Conservation (phyloP, 2,888 invertebrate species). For the Rotaria magnacalcarata region DNA sequence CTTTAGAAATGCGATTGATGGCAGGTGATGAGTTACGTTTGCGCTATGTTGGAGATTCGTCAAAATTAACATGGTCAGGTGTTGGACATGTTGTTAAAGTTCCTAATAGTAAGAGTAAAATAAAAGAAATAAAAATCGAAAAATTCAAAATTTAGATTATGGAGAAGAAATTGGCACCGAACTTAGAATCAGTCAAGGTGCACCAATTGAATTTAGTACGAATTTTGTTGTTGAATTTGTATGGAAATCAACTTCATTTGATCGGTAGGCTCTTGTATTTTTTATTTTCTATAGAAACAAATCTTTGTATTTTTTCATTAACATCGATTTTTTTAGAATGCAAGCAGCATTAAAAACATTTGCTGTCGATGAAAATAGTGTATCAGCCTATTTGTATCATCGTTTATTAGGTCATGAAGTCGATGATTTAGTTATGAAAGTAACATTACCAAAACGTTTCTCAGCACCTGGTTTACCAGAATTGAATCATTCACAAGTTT, state of each 20-base stretch:
- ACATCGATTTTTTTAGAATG: slow-evolving; percentile 71
- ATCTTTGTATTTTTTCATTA: no score
- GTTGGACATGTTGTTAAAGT: slow-evolving; percentile 87
- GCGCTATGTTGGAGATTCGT: slow-evolving; percentile 80
- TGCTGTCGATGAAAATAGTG: slow-evolving; percentile 89
- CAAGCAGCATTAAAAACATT: slow-evolving; percentile 86
- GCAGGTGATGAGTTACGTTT: slow-evolving; percentile 70
- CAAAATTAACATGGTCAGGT: slow-evolving; percentile 85
- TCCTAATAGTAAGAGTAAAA: slow-evolving; percentile 56
- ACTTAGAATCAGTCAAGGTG: slow-evolving; percentile 81
- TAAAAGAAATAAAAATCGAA: no score
- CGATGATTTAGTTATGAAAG: slow-evolving; percentile 84
- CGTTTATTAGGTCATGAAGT: slow-evolving; percentile 74
- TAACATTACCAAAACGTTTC: slow-evolving; percentile 87
- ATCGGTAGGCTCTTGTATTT: slow-evolving; percentile 59
- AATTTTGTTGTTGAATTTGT: slow-evolving; percentile 97
- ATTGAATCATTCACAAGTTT: slow-evolving; percentile 88
- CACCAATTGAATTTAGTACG: slow-evolving; percentile 85
- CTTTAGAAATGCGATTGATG: slow-evolving; percentile 45
- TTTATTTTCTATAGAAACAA: no score
- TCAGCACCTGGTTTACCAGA: slow-evolving; percentile 95
- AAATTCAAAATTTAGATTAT: slow-evolving; percentile 64
- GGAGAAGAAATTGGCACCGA: slow-evolving; percentile 97
- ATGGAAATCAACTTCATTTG: slow-evolving; percentile 97
- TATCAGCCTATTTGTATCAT: slow-evolving; percentile 95